Base-by-base conservation (phyloP, 2,888 invertebrate genomes). In the Limnephilus rhombicus region DNA sequence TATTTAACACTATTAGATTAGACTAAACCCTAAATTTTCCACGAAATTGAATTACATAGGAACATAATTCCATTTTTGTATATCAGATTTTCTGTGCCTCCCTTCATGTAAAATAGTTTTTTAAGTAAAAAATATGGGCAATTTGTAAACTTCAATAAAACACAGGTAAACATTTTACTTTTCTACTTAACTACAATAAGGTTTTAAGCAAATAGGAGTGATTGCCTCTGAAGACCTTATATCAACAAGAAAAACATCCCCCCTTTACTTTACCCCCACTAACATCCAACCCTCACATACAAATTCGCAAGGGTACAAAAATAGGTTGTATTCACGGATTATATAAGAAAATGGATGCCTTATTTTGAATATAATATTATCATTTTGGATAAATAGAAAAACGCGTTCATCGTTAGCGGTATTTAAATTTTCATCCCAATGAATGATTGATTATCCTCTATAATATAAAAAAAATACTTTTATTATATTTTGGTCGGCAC, bases 191-290 rank as follows among this genome's bases (percentile, higher is more conserved):
- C 68, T 9, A 68, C 24, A 68, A 68, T 68, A 68, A 68, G 68
- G 68, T 68, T 68, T 68, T 68, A 68, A 68, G 68, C 68, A 68
- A 68, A 68, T 68, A 68, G 68, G n/a, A 68, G 68, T 68, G 68
- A 68, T 68, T 68, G 68, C 68, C 68, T 68, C n/a, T 24, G 68
- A 68, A 68, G 68, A 68, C 68, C 68, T 68, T n/a, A 68, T 68
- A 68, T 68, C 68, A 68, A n/a, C n/a, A 68, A 68, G 68, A 68
- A 68, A 45, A 68, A 24, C 24, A 68, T n/a, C 68, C 68, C n/a
- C 68, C 9, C 1, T 24, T 18, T 18, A 24, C 24, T 12, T 45
- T 12, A 15, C 13, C 3, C 49, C 15, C 49, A 49, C 49, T 49
- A 49, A n/a, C 68, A 53, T 3, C 68, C 24, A 68, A 24, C 68